Evolutionary conservation across 2,797 vertebrate species (phyloP), one percentile per base, ranked within the genome.

Genomic region (Choloepus didactylus): DNA sequence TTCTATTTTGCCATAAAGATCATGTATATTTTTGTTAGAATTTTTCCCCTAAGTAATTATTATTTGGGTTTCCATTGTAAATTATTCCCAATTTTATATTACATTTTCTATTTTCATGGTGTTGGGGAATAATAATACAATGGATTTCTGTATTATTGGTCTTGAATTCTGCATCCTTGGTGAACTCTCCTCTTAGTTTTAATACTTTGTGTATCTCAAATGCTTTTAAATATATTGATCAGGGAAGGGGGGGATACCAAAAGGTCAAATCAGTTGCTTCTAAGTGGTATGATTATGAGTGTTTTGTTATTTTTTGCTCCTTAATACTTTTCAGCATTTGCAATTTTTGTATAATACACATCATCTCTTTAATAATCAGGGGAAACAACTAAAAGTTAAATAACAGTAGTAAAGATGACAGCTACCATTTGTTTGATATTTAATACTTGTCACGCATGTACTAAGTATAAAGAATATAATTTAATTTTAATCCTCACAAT

Each of bases 121-220:
- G 1, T 38, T 84, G 23, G 15, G 25, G 38, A 85, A 27, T 46
- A 89, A 60, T 49, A 77, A 83, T 54, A 80, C 23, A 75, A 15
- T 11, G 67, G 79, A 62, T 69, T 87, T 80, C 29, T 75, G 51
- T 60, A 27, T 56, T 18, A 9, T 18, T 56, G 56, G 44, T 18
- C 29, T 77, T 54, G 44, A 62, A 56, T 46, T 18, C 29, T 46
- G 79, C 9, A 83, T 46, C 51, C 77, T 64, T 19, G 27, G 15
- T 23, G 60, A 23, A 23, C 19, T 77, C 6, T 77, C 27, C 21
- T 46, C 18, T 54, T 21, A 64, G 31, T 94, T 69, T 93, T 18
- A 38, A 7, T 31, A 70, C 29, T 75, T 90, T 59, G 38, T 69
- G 35, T 2, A 59, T 66, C n/a, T 93, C 46, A 93, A 93, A 93